Evolutionary conservation across 2,113 vertebrate genomes (phyloP).

Genomic region (Cyanistes caeruleus): DNA sequence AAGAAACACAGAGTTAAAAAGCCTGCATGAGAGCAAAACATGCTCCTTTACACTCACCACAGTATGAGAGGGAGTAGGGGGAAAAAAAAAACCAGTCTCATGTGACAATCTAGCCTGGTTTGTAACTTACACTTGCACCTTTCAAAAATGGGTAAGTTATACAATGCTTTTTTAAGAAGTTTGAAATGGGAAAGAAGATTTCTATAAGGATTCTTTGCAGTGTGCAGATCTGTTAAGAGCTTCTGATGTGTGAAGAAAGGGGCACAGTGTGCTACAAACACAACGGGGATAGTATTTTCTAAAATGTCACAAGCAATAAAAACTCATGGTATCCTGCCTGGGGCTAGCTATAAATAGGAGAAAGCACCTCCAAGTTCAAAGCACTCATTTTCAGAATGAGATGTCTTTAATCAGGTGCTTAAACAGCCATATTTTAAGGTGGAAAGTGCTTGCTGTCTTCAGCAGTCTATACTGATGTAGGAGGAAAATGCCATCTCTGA

Average conservation of each 20-base stretch:
- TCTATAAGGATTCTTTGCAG: neutral
- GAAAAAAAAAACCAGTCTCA: neutral
- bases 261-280: neutral
- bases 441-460: neutral
- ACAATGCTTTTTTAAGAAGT: neutral
- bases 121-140: neutral
- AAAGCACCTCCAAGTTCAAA: neutral
- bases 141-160: neutral
- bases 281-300: neutral
- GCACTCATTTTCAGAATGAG: neutral
- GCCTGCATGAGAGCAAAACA: neutral
- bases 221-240: neutral
- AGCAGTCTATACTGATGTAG: neutral
- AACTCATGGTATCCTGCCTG: neutral
- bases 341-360: neutral
- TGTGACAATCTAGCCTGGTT: neutral
- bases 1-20: neutral
- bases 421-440: neutral
- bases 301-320: slow-evolving; percentile 5
- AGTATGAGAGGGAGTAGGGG: neutral
- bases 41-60: neutral
- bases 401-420: neutral
- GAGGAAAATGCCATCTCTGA: neutral
- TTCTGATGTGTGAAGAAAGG: neutral
- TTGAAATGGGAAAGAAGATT: slow-evolving; percentile 10